phyloP scores from a whole-genome alignment of 2,888 invertebrate species.

The Leucophenga maculata region DNA sequence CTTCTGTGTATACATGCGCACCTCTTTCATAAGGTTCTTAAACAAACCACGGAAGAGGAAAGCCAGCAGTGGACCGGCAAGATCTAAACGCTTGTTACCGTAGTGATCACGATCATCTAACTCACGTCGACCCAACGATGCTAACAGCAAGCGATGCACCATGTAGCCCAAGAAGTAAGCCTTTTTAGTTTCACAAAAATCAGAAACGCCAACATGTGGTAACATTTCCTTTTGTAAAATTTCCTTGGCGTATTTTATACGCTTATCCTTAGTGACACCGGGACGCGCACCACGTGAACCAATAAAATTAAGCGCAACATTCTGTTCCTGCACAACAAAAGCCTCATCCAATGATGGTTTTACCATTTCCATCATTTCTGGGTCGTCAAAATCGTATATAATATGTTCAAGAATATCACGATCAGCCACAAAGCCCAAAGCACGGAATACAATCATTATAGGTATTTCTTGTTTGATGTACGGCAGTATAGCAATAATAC shows the following conservation, averaged over 20 bases:
- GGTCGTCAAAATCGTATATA: conserved; percentile 99
- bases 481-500: conserved; percentile 97
- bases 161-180: conserved; percentile 99
- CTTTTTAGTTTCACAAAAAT: conserved; percentile 99
- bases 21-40: conserved; percentile 96
- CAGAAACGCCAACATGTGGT: conserved; percentile 99
- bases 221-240: conserved; percentile 99
- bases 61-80: conserved; percentile 97
- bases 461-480: conserved; percentile 99
- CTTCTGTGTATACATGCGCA: conserved; percentile 98
- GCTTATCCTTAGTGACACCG: conserved; percentile 98
- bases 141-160: conserved; percentile 96
- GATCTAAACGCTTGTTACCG: conserved; percentile 97
- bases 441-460: conserved; percentile 99
- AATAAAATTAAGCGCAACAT: conserved; percentile 98
- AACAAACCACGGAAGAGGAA: conserved; percentile 97
- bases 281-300: conserved; percentile 97
- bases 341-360: conserved; percentile 99
- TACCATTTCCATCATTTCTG: conserved; percentile 99
- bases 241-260: conserved; percentile 99
- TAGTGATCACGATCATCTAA: conserved; percentile 99
- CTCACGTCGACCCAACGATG: conserved; percentile 95
- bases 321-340: conserved; percentile 99
- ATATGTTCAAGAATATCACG: conserved; percentile 99
- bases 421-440: conserved; percentile 99